phyloP scores from a whole-genome alignment of 2,797 vertebrate species.

The Scarus forsteni region DNA sequence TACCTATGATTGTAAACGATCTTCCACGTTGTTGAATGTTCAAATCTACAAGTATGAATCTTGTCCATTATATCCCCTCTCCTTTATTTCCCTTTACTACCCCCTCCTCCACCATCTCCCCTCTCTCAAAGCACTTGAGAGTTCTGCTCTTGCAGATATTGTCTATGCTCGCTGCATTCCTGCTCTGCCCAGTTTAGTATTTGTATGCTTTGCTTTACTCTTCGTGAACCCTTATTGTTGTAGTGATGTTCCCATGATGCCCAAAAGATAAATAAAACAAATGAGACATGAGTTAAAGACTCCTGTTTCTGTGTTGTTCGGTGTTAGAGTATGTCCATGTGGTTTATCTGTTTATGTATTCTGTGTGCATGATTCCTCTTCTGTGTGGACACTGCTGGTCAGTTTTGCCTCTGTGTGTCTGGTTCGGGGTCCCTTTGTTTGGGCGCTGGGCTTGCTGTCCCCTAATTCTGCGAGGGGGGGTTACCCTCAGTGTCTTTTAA shows the following conservation, averaged over 20 bases:
- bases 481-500: constrained; percentile 80
- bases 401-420: constrained; percentile 64
- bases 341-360: constrained; percentile 68
- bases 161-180: constrained; percentile 74
- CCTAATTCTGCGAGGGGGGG: constrained; percentile 65
- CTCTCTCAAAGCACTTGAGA: constrained; percentile 77
- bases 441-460: constrained; percentile 71
- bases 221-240: constrained; percentile 64
- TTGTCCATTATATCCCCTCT: constrained; percentile 36
- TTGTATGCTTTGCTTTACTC: constrained; percentile 57
- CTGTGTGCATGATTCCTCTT: constrained; percentile 64
- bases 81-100: not conserved
- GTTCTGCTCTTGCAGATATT: constrained; percentile 71
- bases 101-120: not conserved
- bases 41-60: constrained; percentile 44
- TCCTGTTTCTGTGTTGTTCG: constrained; percentile 46
- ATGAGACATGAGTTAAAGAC: constrained; percentile 53
- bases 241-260: constrained; percentile 70
- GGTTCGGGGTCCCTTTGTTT: constrained; percentile 72
- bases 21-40: constrained; percentile 28
- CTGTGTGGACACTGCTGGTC: constrained; percentile 58
- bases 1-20: constrained; percentile 60
- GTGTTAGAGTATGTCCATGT: constrained; percentile 13
- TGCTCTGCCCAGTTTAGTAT: constrained; percentile 64
- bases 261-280: constrained; percentile 79